Evolutionary conservation across 2,888 invertebrate species (phyloP), one percentile per base, ranked within the genome.

Genomic region (Cremastinae sp.): DNA sequence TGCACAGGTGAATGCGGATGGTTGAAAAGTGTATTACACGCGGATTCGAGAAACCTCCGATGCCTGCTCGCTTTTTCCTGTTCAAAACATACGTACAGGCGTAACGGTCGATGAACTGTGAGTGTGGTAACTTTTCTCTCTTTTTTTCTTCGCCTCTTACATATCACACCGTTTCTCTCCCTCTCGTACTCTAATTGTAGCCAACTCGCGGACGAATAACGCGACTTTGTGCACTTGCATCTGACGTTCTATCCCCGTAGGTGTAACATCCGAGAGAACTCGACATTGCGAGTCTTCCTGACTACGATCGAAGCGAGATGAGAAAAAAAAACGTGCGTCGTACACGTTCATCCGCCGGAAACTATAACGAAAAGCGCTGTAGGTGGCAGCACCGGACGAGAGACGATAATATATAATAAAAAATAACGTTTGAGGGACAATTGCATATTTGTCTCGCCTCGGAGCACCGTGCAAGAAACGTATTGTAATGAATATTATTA

Each of bases 51-150:
- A 53, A 71, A 45, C 58, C 68, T 16, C 68, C 61, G 55, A 22
- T 47, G 62, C 41, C 62, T 74, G 70, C 39, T 64, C 66, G 71
- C 71, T 77, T 74, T 74, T 70, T 70, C 61, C 70, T 64, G 72
- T 65, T 68, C 18, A 59, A 55, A 78, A 71, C 64, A 69, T 71
- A 79, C 65, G 78, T 72, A 80, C 76, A 80, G 79, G 74, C 75
- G 79, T 78, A 80, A 80, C 79, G 80, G 80, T 80, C 80, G 74
- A 80, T 79, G 80, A 80, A 80, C 80, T 79, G 76, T 76, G 78
- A 76, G 79, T 80, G 78, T 80, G 79, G 75, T 78, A 78, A 79
- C 75, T 78, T 74, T 77, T 69, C 49, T 66, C 45, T 49, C 59
- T 56, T 45, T 65, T 2, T 35, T 18, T 66, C 35, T 55, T 28